These are phyloP conservation scores for Anodontia alba DNA, from an alignment of 2,888 invertebrate genomes.

Conservation along the genomic window DNA sequence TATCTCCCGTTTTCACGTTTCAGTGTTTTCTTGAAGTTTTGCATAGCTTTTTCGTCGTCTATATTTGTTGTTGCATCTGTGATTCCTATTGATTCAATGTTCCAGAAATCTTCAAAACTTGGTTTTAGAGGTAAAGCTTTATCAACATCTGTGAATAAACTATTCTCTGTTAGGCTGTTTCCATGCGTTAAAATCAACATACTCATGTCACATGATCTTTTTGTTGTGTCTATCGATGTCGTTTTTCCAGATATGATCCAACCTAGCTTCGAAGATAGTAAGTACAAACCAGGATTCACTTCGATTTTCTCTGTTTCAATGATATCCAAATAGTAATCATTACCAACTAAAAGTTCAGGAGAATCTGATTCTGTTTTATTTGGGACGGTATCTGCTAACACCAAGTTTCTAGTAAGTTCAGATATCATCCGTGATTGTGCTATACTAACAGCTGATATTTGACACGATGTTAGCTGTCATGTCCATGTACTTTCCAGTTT, in stretches of 20 bases:
- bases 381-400: too few relatives aligned
- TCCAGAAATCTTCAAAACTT: slow-evolving; percentile 36
- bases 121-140: slow-evolving; percentile 21
- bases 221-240: neutral
- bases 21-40: slow-evolving; percentile 29
- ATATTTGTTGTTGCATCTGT: neutral
- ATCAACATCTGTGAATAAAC: neutral
- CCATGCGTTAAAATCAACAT: slow-evolving; percentile 16
- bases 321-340: too few relatives aligned
- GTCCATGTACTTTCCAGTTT: neutral
- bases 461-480: slow-evolving; percentile 21
- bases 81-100: slow-evolving; percentile 25
- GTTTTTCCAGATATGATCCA: neutral
- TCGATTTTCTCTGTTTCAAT: too few relatives aligned
- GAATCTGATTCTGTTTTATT: too few relatives aligned
- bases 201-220: neutral
- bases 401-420: too few relatives aligned
- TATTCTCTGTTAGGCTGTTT: neutral
- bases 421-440: too few relatives aligned
- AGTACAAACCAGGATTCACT: too few relatives aligned
- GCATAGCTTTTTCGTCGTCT: slow-evolving; percentile 27
- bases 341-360: too few relatives aligned
- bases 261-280: too few relatives aligned
- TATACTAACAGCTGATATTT: too few relatives aligned
- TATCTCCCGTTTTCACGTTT: slow-evolving; percentile 30